Evolutionary conservation across 2,797 vertebrate genomes (phyloP).

Genomic region (Myotis pilosus): DNA sequence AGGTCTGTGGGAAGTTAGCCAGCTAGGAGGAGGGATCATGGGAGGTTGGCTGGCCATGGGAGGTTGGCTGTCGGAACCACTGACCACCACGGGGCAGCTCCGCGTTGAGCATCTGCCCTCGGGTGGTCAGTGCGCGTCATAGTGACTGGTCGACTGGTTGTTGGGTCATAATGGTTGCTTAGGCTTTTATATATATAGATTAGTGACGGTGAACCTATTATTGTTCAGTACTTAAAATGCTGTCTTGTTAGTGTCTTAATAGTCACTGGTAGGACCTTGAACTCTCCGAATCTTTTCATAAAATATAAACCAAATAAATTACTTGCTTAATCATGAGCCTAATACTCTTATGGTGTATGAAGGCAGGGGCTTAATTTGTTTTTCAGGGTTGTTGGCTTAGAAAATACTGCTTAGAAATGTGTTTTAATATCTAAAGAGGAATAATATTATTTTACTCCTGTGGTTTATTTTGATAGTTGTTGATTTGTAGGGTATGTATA

Average conservation of each 20-base stretch:
- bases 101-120: too few relatives aligned
- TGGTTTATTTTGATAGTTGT: slow-evolving; percentile 14
- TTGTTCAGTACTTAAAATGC: slow-evolving; percentile 11
- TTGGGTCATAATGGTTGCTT: too few relatives aligned
- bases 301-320: slow-evolving; percentile 3
- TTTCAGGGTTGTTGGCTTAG: slow-evolving; percentile 25
- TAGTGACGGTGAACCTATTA: background rate
- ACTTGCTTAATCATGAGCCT: background rate
- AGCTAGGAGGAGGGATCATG: too few relatives aligned
- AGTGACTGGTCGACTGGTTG: too few relatives aligned
- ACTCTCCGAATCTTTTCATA: slow-evolving; percentile 24
- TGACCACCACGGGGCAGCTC: too few relatives aligned
- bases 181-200: background rate
- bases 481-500: background rate
- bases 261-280: background rate
- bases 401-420: background rate
- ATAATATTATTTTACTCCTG: background rate
- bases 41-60: too few relatives aligned
- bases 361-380: slow-evolving; percentile 18
- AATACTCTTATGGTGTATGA: background rate
- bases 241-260: background rate
- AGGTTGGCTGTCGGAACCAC: too few relatives aligned
- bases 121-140: too few relatives aligned
- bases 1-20: too few relatives aligned
- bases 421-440: slow-evolving; percentile 3